A percentile compares a stretch with the other conserved stretches of the same genome.
Evolutionary conservation across 2,888 invertebrate species (phyloP).

Genomic region (Macropis europaea): DNA sequence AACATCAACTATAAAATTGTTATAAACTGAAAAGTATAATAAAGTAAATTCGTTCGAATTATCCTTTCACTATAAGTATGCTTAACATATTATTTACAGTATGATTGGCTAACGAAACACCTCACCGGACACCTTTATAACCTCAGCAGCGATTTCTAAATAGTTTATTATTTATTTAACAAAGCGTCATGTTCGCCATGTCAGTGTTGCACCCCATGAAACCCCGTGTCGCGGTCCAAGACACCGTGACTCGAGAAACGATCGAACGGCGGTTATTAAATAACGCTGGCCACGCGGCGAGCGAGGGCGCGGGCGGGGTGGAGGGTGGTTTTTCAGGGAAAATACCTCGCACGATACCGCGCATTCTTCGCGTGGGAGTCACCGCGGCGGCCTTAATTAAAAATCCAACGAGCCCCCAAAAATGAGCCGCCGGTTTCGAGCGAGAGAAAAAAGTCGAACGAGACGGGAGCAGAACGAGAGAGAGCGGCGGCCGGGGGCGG

Average conservation of each 20-base stretch:
- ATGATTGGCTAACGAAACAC: too few species aligned
- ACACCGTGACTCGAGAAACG: conserved; percentile 2
- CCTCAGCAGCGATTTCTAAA: too few species aligned
- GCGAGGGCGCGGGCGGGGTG: neutral
- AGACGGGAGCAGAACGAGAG: conserved; percentile 16
- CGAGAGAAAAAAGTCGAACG: conserved; percentile 23
- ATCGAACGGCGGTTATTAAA: conserved; percentile 52
- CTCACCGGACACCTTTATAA: too few species aligned
- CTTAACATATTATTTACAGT: too few species aligned
- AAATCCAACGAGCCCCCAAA: conserved; percentile 78
- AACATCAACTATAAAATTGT: too few species aligned
- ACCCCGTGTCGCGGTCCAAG: too few species aligned
- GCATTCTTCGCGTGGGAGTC: conserved; percentile 78
- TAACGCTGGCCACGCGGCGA: conserved; percentile 32
- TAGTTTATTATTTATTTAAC: too few species aligned
- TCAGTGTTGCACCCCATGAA: too few species aligned
- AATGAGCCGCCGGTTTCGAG: conserved; percentile 64
- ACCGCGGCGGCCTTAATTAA: conserved; percentile 79
- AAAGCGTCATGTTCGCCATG: too few species aligned
- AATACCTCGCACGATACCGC: conserved; percentile 72
- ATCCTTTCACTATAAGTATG: too few species aligned
- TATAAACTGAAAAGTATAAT: too few species aligned
- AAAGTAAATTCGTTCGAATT: too few species aligned
- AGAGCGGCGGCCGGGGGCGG: conserved; percentile 14
- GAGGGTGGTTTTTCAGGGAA: conserved; percentile 56